phyloP scores from a whole-genome alignment of 2,888 invertebrate genomes.

The Eristalis tenax region DNA sequence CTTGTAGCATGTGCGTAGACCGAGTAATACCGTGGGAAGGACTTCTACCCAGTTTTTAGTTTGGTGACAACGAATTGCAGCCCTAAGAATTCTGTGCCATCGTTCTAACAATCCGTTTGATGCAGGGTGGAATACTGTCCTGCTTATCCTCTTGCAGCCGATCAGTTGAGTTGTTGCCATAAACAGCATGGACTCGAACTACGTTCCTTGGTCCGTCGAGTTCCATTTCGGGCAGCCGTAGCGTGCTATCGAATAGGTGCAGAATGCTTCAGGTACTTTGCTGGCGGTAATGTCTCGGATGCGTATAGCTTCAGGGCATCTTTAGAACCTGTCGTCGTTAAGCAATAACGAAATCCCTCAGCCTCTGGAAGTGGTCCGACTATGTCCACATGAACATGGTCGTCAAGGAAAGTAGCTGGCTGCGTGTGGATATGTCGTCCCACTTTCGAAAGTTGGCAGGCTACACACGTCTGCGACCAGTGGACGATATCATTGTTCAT shows the following conservation, averaged over 20 bases:
- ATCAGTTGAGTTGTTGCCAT: slow-evolving; percentile 11
- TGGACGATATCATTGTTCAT: no score
- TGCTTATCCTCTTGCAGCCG: slow-evolving; percentile 38
- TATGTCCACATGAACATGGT: slow-evolving; percentile 41
- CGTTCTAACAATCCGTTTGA: slow-evolving; percentile 59
- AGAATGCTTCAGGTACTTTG: slow-evolving; percentile 21
- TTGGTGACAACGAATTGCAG: slow-evolving; percentile 39
- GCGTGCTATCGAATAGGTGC: slow-evolving; percentile 20
- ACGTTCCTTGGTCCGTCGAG: slow-evolving; percentile 33
- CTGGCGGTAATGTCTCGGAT: slow-evolving; percentile 67
- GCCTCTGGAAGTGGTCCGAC: slow-evolving; percentile 26
- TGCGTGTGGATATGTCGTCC: no score
- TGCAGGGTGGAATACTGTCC: slow-evolving; percentile 49
- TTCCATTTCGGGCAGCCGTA: slow-evolving; percentile 13
- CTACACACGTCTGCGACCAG: slow-evolving; percentile 5
- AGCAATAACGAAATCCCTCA: slow-evolving; percentile 1
- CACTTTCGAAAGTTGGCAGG: no score
- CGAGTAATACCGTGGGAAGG: slow-evolving; percentile 45
- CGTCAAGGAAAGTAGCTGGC: neutral
- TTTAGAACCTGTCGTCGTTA: slow-evolving; percentile 59
- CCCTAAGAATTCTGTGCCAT: slow-evolving; percentile 51
- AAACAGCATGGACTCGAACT: slow-evolving; percentile 29
- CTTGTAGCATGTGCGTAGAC: no score
- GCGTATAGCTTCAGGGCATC: slow-evolving; percentile 73
- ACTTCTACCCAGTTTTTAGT: slow-evolving; percentile 28